These are phyloP conservation scores for Corythornis cristatus DNA, from an alignment of 2,113 vertebrate species.

Conservation along the genomic window DNA sequence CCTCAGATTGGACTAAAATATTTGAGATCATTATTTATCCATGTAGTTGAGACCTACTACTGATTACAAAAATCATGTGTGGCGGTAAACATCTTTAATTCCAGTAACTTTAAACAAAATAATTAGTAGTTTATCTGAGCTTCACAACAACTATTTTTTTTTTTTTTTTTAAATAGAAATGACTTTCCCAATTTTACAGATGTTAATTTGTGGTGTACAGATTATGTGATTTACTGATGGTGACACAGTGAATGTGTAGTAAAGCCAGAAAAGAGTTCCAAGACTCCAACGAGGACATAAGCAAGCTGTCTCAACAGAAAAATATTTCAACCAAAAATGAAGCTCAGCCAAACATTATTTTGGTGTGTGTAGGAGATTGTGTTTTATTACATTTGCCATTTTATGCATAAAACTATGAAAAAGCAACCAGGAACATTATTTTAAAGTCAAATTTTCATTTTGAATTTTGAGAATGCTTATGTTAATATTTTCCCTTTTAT, in stretches of 20 bases:
- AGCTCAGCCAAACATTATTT: slow-evolving; percentile 38
- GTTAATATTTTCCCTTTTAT: background rate
- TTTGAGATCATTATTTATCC: background rate
- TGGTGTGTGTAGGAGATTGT: background rate
- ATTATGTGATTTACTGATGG: slow-evolving; percentile 41
- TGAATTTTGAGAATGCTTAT: background rate
- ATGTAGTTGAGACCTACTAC: background rate
- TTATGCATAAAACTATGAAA: background rate
- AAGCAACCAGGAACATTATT: background rate
- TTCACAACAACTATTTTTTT: background rate
- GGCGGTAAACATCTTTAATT: slow-evolving; percentile 40
- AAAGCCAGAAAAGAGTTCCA: slow-evolving; percentile 57
- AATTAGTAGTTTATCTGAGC: slow-evolving; percentile 38
- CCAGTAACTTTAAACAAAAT: slow-evolving; percentile 39
- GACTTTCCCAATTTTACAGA: slow-evolving; percentile 30
- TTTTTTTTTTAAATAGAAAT: background rate
- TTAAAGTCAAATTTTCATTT: background rate
- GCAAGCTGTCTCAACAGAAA: slow-evolving; percentile 44
- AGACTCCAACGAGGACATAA: slow-evolving; percentile 20
- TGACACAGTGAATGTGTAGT: slow-evolving; percentile 8
- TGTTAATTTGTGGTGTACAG: slow-evolving; percentile 29
- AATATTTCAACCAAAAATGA: slow-evolving; percentile 51
- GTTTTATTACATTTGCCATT: background rate
- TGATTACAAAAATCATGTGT: background rate
- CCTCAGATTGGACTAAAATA: background rate